Evolutionary conservation across 2,888 invertebrate genomes (phyloP).

Genomic region (Mesorhabditis belari): DNA sequence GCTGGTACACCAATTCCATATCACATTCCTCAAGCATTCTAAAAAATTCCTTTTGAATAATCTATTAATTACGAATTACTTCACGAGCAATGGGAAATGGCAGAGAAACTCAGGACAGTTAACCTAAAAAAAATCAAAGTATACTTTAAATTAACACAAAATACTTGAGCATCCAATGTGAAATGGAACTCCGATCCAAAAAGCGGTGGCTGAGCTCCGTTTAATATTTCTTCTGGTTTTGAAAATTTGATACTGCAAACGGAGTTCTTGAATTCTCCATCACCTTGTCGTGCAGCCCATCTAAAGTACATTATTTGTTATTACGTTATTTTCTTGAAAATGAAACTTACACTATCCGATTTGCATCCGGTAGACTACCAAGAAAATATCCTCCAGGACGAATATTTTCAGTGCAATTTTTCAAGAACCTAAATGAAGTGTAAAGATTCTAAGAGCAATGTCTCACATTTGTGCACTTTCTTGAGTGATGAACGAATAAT

Average conservation of each 20-base stretch:
- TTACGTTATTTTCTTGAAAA: neutral
- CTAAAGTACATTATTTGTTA: conserved; percentile 17
- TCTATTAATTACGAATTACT: conserved; percentile 25
- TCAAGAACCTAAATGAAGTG: conserved; percentile 68
- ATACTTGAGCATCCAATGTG: conserved; percentile 72
- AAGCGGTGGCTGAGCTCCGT: conserved; percentile 62
- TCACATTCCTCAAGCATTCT: conserved; percentile 44
- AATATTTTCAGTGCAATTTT: conserved; percentile 82
- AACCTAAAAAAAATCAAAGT: conserved; percentile 62
- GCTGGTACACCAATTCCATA: conserved; percentile 46
- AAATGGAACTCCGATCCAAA: conserved; percentile 96
- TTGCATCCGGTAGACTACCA: conserved; percentile 88
- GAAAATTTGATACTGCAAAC: conserved; percentile 58
- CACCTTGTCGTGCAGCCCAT: conserved; percentile 30
- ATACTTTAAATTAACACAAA: neutral
- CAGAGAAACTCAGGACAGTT: conserved; percentile 98
- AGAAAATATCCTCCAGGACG: conserved; percentile 87
- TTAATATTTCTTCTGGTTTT: conserved; percentile 30
- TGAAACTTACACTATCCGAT: conserved; percentile 71
- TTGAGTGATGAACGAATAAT: conserved; percentile 81
- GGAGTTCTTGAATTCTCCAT: conserved; percentile 54
- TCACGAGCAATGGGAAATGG: conserved; percentile 67
- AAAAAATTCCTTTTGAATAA: conserved; percentile 4
- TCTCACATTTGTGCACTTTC: conserved; percentile 45
- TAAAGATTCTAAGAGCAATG: conserved; percentile 59